Base-by-base conservation (phyloP, 2,888 invertebrate genomes). In the Crematogaster levior region DNA sequence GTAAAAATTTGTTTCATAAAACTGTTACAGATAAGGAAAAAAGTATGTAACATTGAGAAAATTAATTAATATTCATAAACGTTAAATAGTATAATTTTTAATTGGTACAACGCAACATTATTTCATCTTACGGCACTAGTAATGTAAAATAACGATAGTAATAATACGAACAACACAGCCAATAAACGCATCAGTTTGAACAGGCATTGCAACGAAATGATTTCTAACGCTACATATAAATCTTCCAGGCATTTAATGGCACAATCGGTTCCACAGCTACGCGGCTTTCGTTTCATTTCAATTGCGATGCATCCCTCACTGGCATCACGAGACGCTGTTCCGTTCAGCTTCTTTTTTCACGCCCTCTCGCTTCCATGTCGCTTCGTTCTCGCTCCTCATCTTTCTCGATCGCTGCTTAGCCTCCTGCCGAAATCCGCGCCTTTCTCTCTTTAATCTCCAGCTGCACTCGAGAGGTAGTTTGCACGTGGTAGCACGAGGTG, bases 401-500 rank as follows among this genome's bases (percentile, higher is more conserved):
- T 40, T 56, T 40, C 46, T 75, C 63, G 37, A 58, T 65, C 46
- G 27, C 48, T 5, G 27, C 24, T 12, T 46, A 56, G 43, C 43
- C 61, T 73, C 73, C 60, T 7, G 73, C 40, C 51, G 51, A 72
- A 56, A 66, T 56, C 27, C 58, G 21, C 15, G 4, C 10, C n/a
- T 12, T 15, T 72, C 24, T 48, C 37, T 53, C 48, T 74, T 37
- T 21, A 51, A 51, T 21, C 51, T 48, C 46, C 46, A 10, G 40
- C 15, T 12, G 63, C 63, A 60, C 18, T 56, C 53, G 77, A 43
- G 75, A n/a, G 37, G 83, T 66, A 86, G 84, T 85, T 85, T 84
- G 84, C 79, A 79, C 86, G 81, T 87, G 81, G 56, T 66, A 66
- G 56, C 66, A 77, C 30, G 61, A 79, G 34, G 21, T 21, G 43